A percentile compares a stretch with the other conserved stretches of the same genome.
Evolutionary conservation across 30 jellyfish, hydroid and myxozoan species (phyloP).

Genomic region (Aurelia coerulea): DNA sequence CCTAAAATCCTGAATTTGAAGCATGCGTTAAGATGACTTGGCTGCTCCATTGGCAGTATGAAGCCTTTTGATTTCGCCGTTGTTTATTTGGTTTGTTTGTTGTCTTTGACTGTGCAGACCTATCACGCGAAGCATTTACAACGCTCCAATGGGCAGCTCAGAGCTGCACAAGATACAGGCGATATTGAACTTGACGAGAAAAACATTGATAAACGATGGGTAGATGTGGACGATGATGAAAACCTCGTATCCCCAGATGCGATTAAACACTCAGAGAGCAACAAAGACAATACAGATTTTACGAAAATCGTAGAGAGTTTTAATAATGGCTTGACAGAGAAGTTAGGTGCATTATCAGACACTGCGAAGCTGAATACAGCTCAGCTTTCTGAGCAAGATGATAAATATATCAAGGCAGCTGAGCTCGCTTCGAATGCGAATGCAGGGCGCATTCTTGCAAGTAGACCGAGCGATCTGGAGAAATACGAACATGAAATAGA

Average conservation of each 20-base stretch:
- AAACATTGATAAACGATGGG: constrained; percentile 42
- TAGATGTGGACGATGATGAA: constrained; percentile 75
- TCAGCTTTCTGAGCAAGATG: constrained; percentile 53
- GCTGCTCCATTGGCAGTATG: constrained; percentile 6
- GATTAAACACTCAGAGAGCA: constrained; percentile 35
- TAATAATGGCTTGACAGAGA: constrained; percentile 54
- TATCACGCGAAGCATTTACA: constrained; percentile 8
- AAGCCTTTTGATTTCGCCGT: not conserved
- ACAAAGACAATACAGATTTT: constrained; percentile 62
- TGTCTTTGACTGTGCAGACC: not conserved
- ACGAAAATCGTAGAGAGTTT: constrained; percentile 64
- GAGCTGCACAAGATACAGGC: not conserved
- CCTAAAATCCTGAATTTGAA: not conserved
- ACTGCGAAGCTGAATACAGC: constrained; percentile 7
- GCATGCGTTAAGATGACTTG: constrained; percentile 11
- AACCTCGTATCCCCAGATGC: constrained; percentile 32
- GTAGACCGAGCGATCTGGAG: constrained; percentile 42
- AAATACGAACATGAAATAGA: constrained; percentile 47
- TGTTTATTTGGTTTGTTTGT: constrained; percentile 32
- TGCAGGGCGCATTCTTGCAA: constrained; percentile 26
- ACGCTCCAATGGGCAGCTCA: constrained; percentile 44
- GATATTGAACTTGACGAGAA: not conserved
- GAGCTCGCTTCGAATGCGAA: not conserved
- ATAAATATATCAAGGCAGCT: constrained; percentile 63
- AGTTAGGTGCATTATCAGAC: constrained; percentile 51